Percentiles rank a stretch among this genome's conserved stretches.
Conservation (phyloP, 2,888 invertebrate species). For the Sipha maydis region DNA sequence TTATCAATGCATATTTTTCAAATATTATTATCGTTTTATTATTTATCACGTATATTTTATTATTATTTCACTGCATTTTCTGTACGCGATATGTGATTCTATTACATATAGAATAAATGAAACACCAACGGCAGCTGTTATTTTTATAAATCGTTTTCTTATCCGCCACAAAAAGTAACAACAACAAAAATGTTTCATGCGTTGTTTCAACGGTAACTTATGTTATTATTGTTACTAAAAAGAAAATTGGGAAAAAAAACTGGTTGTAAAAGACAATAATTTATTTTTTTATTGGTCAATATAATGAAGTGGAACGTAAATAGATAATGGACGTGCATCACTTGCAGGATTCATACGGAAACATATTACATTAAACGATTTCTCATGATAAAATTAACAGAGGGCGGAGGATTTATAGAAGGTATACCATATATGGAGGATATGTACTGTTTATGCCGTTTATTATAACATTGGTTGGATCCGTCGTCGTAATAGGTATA, state of each 20-base stretch:
- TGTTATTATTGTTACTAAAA: background rate
- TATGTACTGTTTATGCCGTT: background rate
- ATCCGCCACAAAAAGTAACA: conserved; percentile 4
- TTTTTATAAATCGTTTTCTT: conserved; percentile 18
- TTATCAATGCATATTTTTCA: too few relatives aligned
- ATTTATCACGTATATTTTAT: conserved; percentile 16
- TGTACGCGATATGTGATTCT: too few relatives aligned
- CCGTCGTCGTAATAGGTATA: background rate
- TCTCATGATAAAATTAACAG: background rate
- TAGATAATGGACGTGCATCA: background rate
- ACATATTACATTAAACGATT: background rate
- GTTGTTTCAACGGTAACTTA: background rate
- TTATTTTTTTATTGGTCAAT: too few relatives aligned
- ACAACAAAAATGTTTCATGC: background rate
- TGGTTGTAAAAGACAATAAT: background rate
- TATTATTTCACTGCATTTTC: conserved; percentile 19
- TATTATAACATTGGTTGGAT: background rate
- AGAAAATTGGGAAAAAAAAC: background rate
- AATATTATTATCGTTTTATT: too few relatives aligned
- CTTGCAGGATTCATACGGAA: background rate
- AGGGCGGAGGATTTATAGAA: too few relatives aligned
- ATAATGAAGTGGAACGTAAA: background rate
- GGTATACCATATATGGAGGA: background rate
- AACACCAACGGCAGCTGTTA: background rate
- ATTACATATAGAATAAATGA: background rate